Conservation (phyloP, 2,888 invertebrate genomes). For the Chrysomela aeneicollis region DNA sequence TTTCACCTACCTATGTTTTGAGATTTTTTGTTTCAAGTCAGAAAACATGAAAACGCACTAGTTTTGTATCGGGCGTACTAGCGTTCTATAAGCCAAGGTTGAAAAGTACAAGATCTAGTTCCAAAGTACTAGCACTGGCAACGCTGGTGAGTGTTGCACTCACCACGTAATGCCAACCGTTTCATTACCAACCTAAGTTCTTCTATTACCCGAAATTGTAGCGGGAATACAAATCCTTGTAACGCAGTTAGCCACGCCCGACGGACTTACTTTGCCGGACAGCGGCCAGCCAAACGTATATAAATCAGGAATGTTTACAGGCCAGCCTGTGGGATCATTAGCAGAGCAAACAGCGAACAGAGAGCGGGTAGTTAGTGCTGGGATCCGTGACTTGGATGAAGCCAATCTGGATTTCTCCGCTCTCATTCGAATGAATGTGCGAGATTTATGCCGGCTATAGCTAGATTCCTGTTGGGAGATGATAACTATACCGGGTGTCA, state of each 20-base stretch:
- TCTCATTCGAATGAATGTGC: conserved; percentile 29
- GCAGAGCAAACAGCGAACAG: conserved; percentile 31
- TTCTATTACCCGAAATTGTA: conserved; percentile 26
- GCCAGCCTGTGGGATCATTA: conserved; percentile 34
- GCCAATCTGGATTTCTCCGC: conserved; percentile 28
- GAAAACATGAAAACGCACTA: no score
- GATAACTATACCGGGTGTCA: no score
- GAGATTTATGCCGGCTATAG: background rate
- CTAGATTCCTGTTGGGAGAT: no score
- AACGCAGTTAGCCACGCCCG: conserved; percentile 12
- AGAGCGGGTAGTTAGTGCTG: conserved; percentile 26
- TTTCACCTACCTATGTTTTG: no score
- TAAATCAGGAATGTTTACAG: conserved; percentile 36
- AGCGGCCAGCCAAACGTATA: conserved; percentile 23
- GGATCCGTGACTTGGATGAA: conserved; percentile 35
- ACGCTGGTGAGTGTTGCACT: no score
- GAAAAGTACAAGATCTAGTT: no score
- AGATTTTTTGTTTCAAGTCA: no score
- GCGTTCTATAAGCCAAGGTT: no score
- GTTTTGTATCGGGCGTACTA: no score
- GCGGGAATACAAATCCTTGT: conserved; percentile 26
- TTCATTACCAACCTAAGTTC: conserved; percentile 27
- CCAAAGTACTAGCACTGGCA: no score
- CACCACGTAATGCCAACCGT: conserved; percentile 17
- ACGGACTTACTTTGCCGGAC: conserved; percentile 24